Evolutionary conservation across 1,140 invertebrate species (phyloP), one percentile per base, ranked within the genome.

Genomic region (Callitettix versicolor): DNA sequence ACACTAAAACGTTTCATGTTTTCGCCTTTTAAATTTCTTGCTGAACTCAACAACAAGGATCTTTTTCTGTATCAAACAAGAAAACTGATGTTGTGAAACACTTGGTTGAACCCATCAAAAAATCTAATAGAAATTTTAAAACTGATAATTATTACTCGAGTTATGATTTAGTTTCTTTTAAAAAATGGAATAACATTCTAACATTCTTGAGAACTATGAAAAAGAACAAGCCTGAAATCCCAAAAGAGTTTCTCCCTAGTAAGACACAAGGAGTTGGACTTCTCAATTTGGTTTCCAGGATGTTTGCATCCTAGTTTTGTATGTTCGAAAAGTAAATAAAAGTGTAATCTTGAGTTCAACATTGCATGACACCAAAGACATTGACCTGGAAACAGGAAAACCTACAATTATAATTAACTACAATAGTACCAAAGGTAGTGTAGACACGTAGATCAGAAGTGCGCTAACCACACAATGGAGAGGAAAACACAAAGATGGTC

Each of bases 111-210:
- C 47, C 24, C 15, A 18, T 49, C 12, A 14, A 49, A 18, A 26
- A 33, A n/a, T 57, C 65, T 21, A 57, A 62, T 34, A 41, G 67
- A 53, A 69, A 69, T 50, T 41, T 68, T 4, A 68, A 61, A 33
- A 55, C 38, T 17, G 66, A 68, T 48, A 68, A 66, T 51, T 69
- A 57, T 58, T 68, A 65, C 48, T 65, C 59, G 21, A 60, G 58
- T 40, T 54, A 58, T 26, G 18, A 18, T 6, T 43, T 62, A 14
- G 50, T 53, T 55, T n/a, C 44, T 64, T 33, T 36, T 62, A 17
- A 3, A 53, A 43, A n/a, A 20, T 58, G 44, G 53, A 55, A 55
- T 68, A 15, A 64, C 64, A 33, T 43, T 61, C n/a, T 68, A 15
- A 64, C 64, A 33, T 43, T 61, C n/a, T 17, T 63, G 9, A 62